A percentile compares a stretch with the other conserved stretches of the same genome.
phyloP scores from a whole-genome alignment of 2,797 vertebrate species.

The Moxostoma hubbsi region DNA sequence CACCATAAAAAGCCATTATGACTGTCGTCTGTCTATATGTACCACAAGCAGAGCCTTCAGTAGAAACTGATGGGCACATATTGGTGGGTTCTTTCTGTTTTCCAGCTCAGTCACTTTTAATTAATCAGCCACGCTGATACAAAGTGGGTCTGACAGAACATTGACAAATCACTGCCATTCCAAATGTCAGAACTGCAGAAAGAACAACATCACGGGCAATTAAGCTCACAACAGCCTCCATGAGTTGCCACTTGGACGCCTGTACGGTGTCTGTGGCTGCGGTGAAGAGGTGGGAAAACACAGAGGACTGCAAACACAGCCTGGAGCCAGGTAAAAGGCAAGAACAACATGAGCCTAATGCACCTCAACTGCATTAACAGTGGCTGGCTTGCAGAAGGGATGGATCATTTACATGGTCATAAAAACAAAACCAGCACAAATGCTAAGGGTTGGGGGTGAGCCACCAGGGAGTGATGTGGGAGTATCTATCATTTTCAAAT shows the following conservation, averaged over 20 bases:
- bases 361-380: conserved; percentile 81
- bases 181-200: conserved; percentile 51
- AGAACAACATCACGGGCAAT: conserved; percentile 57
- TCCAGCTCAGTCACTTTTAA: conserved; percentile 40
- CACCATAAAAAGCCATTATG: conserved; percentile 71
- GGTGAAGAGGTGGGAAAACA: conserved; percentile 57
- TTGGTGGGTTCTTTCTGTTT: conserved; percentile 63
- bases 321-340: conserved; percentile 71
- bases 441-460: conserved; percentile 32
- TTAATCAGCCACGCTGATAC: conserved; percentile 36
- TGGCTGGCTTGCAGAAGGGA: conserved; percentile 66
- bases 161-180: conserved; percentile 51
- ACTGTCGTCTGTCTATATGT: conserved; percentile 61
- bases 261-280: conserved; percentile 43
- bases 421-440: conserved; percentile 75
- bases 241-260: conserved; percentile 50
- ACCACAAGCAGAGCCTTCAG: conserved; percentile 66
- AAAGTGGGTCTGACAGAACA: conserved; percentile 46
- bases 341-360: conserved; percentile 74
- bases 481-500: conserved; percentile 47
- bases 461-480: conserved; percentile 40
- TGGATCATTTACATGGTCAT: conserved; percentile 75
- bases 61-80: conserved; percentile 61
- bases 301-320: conserved; percentile 60
- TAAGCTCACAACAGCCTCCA: conserved; percentile 42